Conservation (phyloP, 2,888 invertebrate species). For the Eurois occulta region DNA sequence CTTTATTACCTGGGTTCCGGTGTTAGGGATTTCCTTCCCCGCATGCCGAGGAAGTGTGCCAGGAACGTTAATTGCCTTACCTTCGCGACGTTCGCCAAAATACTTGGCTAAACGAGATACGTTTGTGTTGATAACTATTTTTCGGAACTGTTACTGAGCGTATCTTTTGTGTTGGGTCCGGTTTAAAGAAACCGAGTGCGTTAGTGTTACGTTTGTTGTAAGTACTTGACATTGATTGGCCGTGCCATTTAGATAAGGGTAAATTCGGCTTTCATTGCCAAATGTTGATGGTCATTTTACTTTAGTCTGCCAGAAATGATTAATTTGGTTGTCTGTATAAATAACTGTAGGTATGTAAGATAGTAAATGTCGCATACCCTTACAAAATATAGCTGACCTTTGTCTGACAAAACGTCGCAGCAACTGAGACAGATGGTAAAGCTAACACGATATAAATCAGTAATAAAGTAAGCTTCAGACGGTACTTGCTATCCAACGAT, state of each 20-base stretch:
- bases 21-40: conserved; percentile 68
- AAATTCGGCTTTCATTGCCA: neutral
- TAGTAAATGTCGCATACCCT: neutral
- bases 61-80: conserved; percentile 79
- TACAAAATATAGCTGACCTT: conserved; percentile 15
- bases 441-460: conserved; percentile 55
- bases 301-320: neutral
- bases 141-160: conserved; percentile 32
- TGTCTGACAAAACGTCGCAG: neutral
- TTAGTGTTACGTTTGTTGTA: neutral
- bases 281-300: neutral
- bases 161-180: neutral
- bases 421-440: conserved; percentile 44
- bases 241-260: conserved; percentile 8
- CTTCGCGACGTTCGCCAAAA: conserved; percentile 79
- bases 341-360: neutral
- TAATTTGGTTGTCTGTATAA: neutral
- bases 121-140: conserved; percentile 63
- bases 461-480: conserved; percentile 39
- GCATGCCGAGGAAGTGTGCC: conserved; percentile 69
- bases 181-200: neutral
- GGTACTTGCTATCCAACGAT: conserved; percentile 18
- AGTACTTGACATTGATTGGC: neutral
- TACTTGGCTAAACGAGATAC: conserved; percentile 77
- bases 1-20: conserved; percentile 71